Conservation (phyloP, 1,140 invertebrate species). For the Rhyacophila brunnea region DNA sequence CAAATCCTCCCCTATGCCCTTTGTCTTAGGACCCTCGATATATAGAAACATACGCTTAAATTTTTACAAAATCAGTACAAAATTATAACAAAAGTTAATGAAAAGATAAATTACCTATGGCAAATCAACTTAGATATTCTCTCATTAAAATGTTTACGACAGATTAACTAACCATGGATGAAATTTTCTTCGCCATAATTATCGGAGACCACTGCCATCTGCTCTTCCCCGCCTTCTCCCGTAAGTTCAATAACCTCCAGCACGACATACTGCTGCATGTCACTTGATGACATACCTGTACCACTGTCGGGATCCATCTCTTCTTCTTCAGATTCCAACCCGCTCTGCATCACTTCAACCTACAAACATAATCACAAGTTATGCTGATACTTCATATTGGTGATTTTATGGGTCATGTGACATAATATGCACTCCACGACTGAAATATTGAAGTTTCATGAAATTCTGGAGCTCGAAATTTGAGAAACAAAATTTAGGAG, state of each 20-base stretch:
- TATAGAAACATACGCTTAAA: no score
- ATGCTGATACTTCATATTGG: not conserved
- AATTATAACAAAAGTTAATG: no score
- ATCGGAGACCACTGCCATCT: conserved; percentile 2
- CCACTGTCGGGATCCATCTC: conserved; percentile 38
- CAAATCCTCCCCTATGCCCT: no score
- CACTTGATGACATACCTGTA: conserved; percentile 60
- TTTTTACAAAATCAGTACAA: no score
- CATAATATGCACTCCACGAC: not conserved
- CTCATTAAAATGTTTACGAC: not conserved
- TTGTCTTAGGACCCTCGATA: no score
- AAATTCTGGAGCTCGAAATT: no score
- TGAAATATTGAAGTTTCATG: no score
- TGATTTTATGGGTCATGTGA: no score
- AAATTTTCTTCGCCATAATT: not conserved
- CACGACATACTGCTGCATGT: conserved; percentile 79
- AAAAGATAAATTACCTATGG: no score
- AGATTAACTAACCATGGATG: not conserved
- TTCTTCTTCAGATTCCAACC: conserved; percentile 52
- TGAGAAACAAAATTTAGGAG: no score
- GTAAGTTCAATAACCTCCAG: conserved; percentile 74
- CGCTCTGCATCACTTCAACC: conserved; percentile 30
- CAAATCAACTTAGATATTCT: no score
- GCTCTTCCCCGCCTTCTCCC: conserved; percentile 14
- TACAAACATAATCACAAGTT: conserved; percentile 2